Percentiles rank a stretch among this genome's conserved stretches.
These are phyloP conservation scores for Cairina moschata DNA, from an alignment of 2,113 vertebrate genomes.

Conservation along the genomic window DNA sequence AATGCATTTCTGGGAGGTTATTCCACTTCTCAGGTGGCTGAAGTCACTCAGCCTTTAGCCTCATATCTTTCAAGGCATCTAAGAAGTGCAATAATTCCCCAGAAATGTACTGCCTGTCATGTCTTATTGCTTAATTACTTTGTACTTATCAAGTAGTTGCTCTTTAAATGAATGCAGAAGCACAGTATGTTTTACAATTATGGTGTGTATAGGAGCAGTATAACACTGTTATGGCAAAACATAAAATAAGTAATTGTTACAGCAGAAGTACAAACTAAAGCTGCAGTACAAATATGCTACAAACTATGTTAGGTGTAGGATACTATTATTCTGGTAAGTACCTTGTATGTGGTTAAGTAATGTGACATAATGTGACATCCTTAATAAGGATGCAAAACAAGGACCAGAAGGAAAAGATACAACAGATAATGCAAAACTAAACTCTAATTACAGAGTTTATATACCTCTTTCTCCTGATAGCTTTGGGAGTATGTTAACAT, in stretches of 20 bases:
- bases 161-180: conserved; percentile 73
- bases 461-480: neutral
- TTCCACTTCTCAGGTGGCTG: conserved; percentile 76
- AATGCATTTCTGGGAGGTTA: conserved; percentile 71
- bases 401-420: neutral
- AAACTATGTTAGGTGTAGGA: neutral
- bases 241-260: conserved; percentile 57
- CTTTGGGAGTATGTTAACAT: neutral
- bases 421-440: neutral
- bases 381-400: neutral
- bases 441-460: neutral
- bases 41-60: conserved; percentile 81
- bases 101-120: conserved; percentile 76
- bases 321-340: neutral
- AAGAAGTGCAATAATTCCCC: conserved; percentile 76
- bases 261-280: conserved; percentile 22
- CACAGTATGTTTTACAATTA: conserved; percentile 62
- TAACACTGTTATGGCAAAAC: conserved; percentile 50
- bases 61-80: conserved; percentile 75
- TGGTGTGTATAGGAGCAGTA: conserved; percentile 24
- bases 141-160: conserved; percentile 75
- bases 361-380: neutral
- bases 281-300: neutral
- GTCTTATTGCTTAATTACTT: conserved; percentile 80
- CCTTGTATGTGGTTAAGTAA: neutral